A percentile compares a stretch with the other conserved stretches of the same genome.
phyloP scores from a whole-genome alignment of 2,113 vertebrate species.

The Halichoerus grypus region DNA sequence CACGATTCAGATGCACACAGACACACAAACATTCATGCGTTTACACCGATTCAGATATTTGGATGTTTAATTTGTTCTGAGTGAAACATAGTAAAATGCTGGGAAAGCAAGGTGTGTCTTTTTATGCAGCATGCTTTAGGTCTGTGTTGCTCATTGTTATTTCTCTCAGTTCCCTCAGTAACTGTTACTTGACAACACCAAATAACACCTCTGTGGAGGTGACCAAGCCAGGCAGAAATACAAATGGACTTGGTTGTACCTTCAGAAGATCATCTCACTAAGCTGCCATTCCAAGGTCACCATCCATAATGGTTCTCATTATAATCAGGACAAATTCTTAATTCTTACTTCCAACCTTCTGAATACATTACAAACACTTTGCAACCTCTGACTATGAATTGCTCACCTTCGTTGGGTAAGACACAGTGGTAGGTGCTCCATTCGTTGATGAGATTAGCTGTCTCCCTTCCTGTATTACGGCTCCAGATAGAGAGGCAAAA shows the following conservation, averaged over 20 bases:
- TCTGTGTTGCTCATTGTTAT: not conserved
- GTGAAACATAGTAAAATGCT: not conserved
- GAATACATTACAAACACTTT: not conserved
- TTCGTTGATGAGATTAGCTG: not conserved
- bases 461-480: not conserved
- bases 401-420: not conserved
- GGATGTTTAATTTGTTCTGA: not conserved
- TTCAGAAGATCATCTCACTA: not conserved
- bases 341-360: not conserved
- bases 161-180: not conserved
- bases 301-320: not conserved
- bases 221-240: not conserved
- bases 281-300: not conserved
- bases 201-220: not conserved
- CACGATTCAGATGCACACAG: not conserved
- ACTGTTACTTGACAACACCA: not conserved
- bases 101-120: not conserved
- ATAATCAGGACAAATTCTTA: not conserved
- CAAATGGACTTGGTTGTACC: not conserved
- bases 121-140: not conserved
- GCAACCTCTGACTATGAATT: not conserved
- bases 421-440: not conserved
- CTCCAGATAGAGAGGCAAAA: not conserved
- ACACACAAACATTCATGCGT: not conserved
- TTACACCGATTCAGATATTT: not conserved